Evolutionary conservation across 2,888 invertebrate species (phyloP).

Genomic region (Dichetophora obliterata): DNA sequence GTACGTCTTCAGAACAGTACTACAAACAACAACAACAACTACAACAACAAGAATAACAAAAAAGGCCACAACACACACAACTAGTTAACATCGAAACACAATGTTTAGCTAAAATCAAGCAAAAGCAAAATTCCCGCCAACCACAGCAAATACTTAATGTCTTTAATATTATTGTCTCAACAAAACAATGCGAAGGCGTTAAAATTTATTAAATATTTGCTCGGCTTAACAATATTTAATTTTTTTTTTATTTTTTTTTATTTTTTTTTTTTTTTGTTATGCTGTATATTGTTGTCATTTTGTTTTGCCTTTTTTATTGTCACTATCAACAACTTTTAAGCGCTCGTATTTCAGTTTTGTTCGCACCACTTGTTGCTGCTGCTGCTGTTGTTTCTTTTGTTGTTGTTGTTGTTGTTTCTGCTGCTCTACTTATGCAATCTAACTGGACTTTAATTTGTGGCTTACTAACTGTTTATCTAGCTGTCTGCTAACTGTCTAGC

Average conservation of each 20-base stretch:
- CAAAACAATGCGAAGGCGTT: conserved; percentile 1
- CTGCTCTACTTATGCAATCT: conserved; percentile 4
- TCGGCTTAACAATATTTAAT: not conserved
- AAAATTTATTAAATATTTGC: not conserved
- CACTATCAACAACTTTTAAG: not conserved
- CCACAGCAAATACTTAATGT: not conserved
- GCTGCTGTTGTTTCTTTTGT: not conserved
- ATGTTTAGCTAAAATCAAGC: too few relatives aligned
- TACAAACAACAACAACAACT: not conserved
- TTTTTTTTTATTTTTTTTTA: not conserved
- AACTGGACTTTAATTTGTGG: not conserved
- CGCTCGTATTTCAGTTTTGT: not conserved
- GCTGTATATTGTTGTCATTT: not conserved
- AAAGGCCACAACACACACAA: not conserved
- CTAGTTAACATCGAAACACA: too few relatives aligned
- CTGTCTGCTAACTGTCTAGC: conserved; percentile 22
- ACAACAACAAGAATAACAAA: not conserved
- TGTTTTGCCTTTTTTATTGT: conserved; percentile 3
- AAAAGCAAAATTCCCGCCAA: not conserved
- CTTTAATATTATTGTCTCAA: too few relatives aligned
- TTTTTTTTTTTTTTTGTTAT: not conserved
- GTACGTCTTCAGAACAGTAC: too few relatives aligned
- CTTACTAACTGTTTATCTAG: not conserved
- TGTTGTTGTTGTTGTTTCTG: not conserved
- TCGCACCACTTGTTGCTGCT: not conserved